Evolutionary conservation across 2,888 invertebrate species (phyloP), one percentile per base, ranked within the genome.

Genomic region (Drosophila affinis): DNA sequence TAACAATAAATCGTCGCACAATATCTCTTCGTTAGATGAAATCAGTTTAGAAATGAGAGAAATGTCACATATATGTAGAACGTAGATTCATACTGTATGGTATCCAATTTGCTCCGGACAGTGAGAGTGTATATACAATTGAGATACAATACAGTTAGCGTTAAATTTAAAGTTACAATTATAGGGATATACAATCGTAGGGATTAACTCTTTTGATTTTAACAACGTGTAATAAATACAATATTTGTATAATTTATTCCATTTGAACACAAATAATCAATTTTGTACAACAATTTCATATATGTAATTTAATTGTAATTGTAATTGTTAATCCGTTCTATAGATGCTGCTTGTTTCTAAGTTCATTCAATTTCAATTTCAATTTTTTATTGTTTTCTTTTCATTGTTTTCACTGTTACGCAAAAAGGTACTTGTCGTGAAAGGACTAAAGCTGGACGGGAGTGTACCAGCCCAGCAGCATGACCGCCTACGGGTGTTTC

Each of bases 361-460:
- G 54, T 62, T 53, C 54, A 24, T 24, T 24, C 24, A 24, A 24
- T 24, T 24, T 24, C 24, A 24, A 24, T 55, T 46, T 72, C 44
- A 52, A 53, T 48, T 45, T 60, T 67, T 90, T 90, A 90, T 90
- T 89, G 90, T 89, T 81, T 85, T 87, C 77, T 74, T 89, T 90
- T 77, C 89, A 85, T 87, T 88, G 78, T 79, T 89, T 90, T 81
- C 81, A 84, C 83, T 79, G 76, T 80, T 75, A 77, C 78, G 81
- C 81, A 90, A 83, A 89, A 80, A 90, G 88, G 90, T 89, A 90
- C 90, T 78, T 89, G 72, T 79, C 72, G 85, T 85, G 89, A 89
- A 89, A 88, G 81, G 89, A 87, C 81, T 86, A 79, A 70, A 76
- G 81, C 67, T 60, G 67, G 67, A 71, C 71, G 72, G 67, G 67